Evolutionary conservation across 1,140 invertebrate species (phyloP), one percentile per base, ranked within the genome.

Genomic region (Eupeodes corollae): DNA sequence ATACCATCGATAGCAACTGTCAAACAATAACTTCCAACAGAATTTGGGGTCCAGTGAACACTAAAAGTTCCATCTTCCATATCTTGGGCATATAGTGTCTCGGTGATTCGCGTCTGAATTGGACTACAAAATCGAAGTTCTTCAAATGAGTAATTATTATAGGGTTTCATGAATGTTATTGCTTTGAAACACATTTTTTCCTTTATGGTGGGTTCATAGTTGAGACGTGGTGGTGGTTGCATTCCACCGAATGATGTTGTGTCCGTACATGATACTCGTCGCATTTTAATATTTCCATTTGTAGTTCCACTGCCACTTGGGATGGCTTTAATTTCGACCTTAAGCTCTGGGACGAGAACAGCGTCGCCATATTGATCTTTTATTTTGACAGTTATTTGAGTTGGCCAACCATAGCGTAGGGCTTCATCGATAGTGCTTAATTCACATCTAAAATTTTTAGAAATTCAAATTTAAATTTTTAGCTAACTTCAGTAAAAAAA

Each of bases 91-190:
- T 85, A 70, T 76, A 96, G 86, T 49, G 82, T 84, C 67, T 95
- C 92, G 53, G 81, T 84, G 2, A 84, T 80, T 42, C 86, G 69
- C 5, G 70, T 70, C 19, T 74, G 72, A 14, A 71, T 55, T 9
- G 73, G 73, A 48, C 56, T 62, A 49, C 68, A 87, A 52, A 83
- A 84, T 26, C 94, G 80, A 5, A 99, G 70, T 67, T 98, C 95
- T 70, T 98, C 94, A 71, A 98, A 96, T 1, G 92, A 96, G 59
- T 92, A 96, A 63, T 92, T 88, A 56, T 93, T 86, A 70, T 91
- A 98, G 0, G 83, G 77, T 71, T 89, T 89, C 87, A 94, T 92
- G 52, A 91, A 88, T 6, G 87, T 91, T 48, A 97, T 95, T 3
- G 91, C 84, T 70, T 95, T 86, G 69, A 93, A 96, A 53, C 85